phyloP scores from a whole-genome alignment of 2,113 vertebrate genomes.

The Rafetus swinhoei region DNA sequence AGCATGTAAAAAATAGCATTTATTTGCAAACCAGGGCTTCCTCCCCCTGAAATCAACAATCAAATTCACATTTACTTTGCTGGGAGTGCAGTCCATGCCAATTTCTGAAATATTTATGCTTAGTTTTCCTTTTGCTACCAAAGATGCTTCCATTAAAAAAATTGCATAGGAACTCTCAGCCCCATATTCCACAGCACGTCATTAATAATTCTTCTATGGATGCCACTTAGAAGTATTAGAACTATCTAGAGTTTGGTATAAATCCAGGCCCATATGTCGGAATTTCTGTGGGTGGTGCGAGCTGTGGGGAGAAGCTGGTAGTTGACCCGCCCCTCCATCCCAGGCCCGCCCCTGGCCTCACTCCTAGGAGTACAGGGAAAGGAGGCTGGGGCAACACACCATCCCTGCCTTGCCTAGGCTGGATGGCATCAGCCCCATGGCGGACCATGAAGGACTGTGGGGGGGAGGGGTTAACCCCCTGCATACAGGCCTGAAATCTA shows the following conservation, averaged over 20 bases:
- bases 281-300: too few relatives aligned
- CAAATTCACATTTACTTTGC: conserved; percentile 24
- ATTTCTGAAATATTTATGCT: conserved; percentile 23
- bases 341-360: too few relatives aligned
- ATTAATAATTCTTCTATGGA: conserved; percentile 36
- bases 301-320: too few relatives aligned
- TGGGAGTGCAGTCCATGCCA: conserved; percentile 23
- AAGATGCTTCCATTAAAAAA: conserved; percentile 4
- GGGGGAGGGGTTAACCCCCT: too few relatives aligned
- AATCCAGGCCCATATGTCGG: too few relatives aligned
- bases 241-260: background rate
- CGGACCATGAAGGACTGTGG: too few relatives aligned
- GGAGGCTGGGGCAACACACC: too few relatives aligned
- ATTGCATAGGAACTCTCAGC: conserved; percentile 21
- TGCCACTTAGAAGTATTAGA: background rate
- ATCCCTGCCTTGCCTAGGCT: too few relatives aligned
- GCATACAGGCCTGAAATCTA: background rate
- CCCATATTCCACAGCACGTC: background rate
- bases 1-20: conserved; percentile 34
- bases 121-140: conserved; percentile 17
- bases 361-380: too few relatives aligned
- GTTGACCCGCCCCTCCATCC: too few relatives aligned
- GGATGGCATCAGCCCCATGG: too few relatives aligned
- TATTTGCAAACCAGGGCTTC: conserved; percentile 33
- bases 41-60: conserved; percentile 31